Base-by-base conservation (phyloP, 2,113 vertebrate species). In the Siphamia tubifer region DNA sequence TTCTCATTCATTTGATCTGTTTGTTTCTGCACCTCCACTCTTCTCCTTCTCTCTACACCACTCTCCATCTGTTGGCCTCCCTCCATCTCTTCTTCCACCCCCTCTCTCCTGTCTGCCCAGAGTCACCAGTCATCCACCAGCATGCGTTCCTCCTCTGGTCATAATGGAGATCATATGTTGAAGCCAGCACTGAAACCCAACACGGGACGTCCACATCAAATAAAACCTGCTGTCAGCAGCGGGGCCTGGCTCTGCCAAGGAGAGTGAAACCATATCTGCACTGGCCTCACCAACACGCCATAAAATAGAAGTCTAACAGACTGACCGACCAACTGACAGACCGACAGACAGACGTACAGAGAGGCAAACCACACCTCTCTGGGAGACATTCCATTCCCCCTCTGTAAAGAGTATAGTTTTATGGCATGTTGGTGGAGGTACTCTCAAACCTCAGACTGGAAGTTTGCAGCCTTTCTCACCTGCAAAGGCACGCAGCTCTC, bases 111-210 rank as follows among this genome's bases (percentile, higher is more conserved):
- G 53, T 83, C 82, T 68, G 68, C 75, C 68, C 65, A 57, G 47
- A 86, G 83, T 87, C 83, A 83, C 84, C 77, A 86, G 84, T 78
- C 85, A 83, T 84, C 75, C 79, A 74, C 78, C 81, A 64, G 80
- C 87, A 76, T 78, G 67, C 75, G 51, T 80, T 89, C 69, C 80
- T 89, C 56, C 82, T 88, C 70, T 77, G 69, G 75, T 86, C 78
- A 84, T 92, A 93, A 93, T 92, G 89, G 83, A 88, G 90, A 92
- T 93, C 90, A 91, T 85, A 92, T 93, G 90, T 90, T 85, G 78
- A 85, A 87, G 83, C 79, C 81, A 63, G 86, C 52, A 11, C 85
- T 89, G 90, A 87, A 92, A 91, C 85, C 79, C 70, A 84, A 89
- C 87, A 89, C 85, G 72, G 80, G 87, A 88, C 85, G 45, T 89